These are phyloP conservation scores for Bubo bubo DNA, from an alignment of 2,113 vertebrate species.

Conservation along the genomic window DNA sequence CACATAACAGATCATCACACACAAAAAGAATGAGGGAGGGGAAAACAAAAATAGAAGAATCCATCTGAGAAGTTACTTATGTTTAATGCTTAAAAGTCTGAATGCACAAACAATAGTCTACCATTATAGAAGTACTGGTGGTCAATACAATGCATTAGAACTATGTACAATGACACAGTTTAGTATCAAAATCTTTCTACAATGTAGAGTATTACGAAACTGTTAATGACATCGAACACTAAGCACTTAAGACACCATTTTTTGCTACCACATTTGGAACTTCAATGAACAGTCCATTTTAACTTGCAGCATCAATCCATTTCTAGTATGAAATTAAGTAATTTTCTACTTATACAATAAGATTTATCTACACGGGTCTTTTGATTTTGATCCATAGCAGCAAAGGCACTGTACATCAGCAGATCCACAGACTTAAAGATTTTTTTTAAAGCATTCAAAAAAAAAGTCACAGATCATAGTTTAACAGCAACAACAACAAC, in stretches of 20 bases:
- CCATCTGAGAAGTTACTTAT: conserved; percentile 81
- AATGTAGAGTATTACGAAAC: conserved; percentile 86
- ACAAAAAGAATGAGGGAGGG: background rate
- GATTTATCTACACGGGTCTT: conserved; percentile 87
- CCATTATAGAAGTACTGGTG: conserved; percentile 84
- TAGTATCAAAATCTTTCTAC: conserved; percentile 90
- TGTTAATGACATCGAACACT: conserved; percentile 88
- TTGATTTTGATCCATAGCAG: conserved; percentile 90
- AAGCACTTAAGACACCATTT: conserved; percentile 86
- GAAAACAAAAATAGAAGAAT: conserved; percentile 18
- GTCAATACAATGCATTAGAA: conserved; percentile 85
- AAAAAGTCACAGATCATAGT: conserved; percentile 81
- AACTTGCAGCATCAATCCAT: conserved; percentile 85
- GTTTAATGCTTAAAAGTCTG: conserved; percentile 89
- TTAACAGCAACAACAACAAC: conserved; percentile 85
- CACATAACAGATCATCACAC: background rate
- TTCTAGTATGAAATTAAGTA: conserved; percentile 88
- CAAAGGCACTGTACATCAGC: conserved; percentile 92
- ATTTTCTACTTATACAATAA: conserved; percentile 87
- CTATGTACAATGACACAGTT: conserved; percentile 88
- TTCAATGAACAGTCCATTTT: conserved; percentile 84
- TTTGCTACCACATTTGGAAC: conserved; percentile 87
- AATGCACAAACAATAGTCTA: conserved; percentile 87
- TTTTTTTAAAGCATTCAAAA: conserved; percentile 84
- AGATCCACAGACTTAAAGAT: conserved; percentile 87